Percentiles rank a stretch among this genome's conserved stretches.
Conservation (phyloP, 2,797 vertebrate species). For the Cirrhinus mrigala region DNA sequence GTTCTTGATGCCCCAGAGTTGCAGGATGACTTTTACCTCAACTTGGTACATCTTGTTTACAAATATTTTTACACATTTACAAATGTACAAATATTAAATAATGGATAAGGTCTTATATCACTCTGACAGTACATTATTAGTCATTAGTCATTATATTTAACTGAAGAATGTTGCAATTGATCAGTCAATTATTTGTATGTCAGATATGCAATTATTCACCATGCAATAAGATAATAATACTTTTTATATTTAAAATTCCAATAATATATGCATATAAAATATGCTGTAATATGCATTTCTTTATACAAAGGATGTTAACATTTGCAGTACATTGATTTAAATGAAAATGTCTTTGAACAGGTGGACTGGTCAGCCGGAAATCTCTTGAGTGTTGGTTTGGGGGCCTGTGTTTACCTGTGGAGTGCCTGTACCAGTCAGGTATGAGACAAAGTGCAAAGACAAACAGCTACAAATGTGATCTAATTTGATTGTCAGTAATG, state of each 20-base stretch:
- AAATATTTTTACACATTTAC: background rate
- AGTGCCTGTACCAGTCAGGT: slow-evolving; percentile 88
- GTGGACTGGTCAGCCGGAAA: slow-evolving; percentile 86
- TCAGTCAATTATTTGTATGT: background rate
- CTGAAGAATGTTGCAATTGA: background rate
- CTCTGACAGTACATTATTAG: background rate
- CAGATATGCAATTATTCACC: background rate
- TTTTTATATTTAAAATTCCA: too few species aligned
- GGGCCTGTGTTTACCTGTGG: slow-evolving; percentile 87
- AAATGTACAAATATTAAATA: background rate
- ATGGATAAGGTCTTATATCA: background rate
- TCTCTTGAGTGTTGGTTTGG: slow-evolving; percentile 85
- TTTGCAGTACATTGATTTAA: background rate
- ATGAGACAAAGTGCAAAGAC: background rate
- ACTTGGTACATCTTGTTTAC: slow-evolving; percentile 72
- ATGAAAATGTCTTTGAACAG: slow-evolving; percentile 25
- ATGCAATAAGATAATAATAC: too few species aligned
- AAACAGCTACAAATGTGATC: background rate
- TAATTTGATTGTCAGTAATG: background rate
- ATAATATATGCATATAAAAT: too few species aligned
- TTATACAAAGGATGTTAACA: background rate
- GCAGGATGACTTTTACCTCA: slow-evolving; percentile 89
- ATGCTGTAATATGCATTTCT: background rate
- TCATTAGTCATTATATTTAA: background rate
- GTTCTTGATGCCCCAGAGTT: slow-evolving; percentile 86